These are phyloP conservation scores for Bradypodion pumilum DNA, from an alignment of 2,797 vertebrate species.

Conservation along the genomic window DNA sequence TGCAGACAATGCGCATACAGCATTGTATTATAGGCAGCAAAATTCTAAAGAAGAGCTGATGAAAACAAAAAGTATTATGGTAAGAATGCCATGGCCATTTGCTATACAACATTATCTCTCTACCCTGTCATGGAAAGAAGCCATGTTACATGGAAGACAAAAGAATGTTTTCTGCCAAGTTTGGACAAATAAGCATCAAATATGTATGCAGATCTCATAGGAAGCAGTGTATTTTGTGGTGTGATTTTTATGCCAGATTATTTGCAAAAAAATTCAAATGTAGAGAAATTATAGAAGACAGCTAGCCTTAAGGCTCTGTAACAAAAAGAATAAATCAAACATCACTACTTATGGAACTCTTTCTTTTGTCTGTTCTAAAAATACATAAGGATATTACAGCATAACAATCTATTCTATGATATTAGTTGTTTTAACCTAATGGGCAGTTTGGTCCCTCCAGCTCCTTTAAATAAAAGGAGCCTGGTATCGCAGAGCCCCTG, in stretches of 20 bases:
- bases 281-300: constrained; percentile 25
- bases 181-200: constrained; percentile 41
- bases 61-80: constrained; percentile 4
- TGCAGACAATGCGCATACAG: background rate
- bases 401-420: background rate
- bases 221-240: background rate
- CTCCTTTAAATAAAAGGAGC: background rate
- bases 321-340: constrained; percentile 10
- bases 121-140: constrained; percentile 33
- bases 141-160: constrained; percentile 43
- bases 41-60: background rate
- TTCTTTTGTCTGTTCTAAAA: background rate
- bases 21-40: background rate
- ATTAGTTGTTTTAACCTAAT: background rate
- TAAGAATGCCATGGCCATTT: constrained; percentile 14
- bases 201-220: constrained; percentile 32
- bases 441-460: background rate
- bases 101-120: constrained; percentile 35
- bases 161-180: constrained; percentile 43
- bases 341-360: background rate
- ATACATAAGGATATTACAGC: background rate
- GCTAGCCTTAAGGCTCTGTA: background rate
- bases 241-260: background rate
- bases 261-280: constrained; percentile 28
- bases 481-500: too few relatives aligned